Base-by-base conservation (phyloP, 37 sponge, comb jelly and placozoan species). In the Axinella damicornis region DNA sequence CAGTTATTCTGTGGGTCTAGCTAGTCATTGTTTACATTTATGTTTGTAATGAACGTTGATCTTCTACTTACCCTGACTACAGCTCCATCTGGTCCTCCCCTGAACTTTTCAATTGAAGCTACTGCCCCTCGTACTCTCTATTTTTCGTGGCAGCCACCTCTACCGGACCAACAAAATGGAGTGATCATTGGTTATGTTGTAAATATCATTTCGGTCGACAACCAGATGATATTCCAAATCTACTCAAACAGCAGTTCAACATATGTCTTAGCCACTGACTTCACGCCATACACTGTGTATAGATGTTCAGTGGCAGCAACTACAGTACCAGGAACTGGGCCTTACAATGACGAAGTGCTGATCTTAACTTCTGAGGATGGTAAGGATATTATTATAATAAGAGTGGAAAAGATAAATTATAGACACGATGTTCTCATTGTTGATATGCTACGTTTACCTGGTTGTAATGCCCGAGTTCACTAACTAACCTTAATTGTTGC, bases 271-370 rank as follows among this genome's bases (percentile, higher is more conserved):
- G 59, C 78, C 11, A 18, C 32, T 55, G 18, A 18, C 31, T 81
- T 87, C 32, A 82, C 80, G 53, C 88, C 88, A 27, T 46, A 59
- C 58, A 75, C 81, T 56, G 81, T 82, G 38, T 88, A 88, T 54
- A 19, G 66, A 13, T 81, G 60, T 22, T 2, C 25, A 21, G 81
- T 88, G 19, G 59, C 82, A 58, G 88, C 88, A 46, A 53, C 30
- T 18, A 87, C 79, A 52, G 75, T 74, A 38, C 46, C 46, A 46
- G 70, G 55, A 32, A 32, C 34, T 31, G 88, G 88, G 18, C 88
- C 88, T 57, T 88, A 66, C 36, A 74, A 69, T 53, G 35, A 20
- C 13, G n/a, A 25, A 5, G 28, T 36, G 14, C 24, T 30, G n/a
- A 41, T 88, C 52, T 56, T 25, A 14, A 81, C 77, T 35, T 68